phyloP scores from a whole-genome alignment of 2,113 vertebrate genomes.

The Arenaria interpres region DNA sequence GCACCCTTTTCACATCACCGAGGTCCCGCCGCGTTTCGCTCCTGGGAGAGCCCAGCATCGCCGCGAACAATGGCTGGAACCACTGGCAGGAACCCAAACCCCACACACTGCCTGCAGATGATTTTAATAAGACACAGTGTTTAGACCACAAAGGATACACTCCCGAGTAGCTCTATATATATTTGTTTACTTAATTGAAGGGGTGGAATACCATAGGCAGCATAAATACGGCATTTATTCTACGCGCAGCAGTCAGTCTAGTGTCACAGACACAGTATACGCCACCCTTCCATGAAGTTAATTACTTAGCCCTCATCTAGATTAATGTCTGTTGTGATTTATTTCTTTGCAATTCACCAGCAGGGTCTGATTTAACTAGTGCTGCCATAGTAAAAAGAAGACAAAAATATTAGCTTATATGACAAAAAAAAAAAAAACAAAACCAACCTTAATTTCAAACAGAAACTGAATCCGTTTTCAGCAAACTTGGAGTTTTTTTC shows the following conservation, averaged over 20 bases:
- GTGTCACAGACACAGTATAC: conserved; percentile 60
- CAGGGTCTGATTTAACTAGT: conserved; percentile 35
- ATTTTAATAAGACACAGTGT: conserved; percentile 56
- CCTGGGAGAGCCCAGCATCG: conserved; percentile 62
- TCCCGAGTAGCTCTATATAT: conserved; percentile 66
- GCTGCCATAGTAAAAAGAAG: background rate
- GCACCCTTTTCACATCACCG: conserved; percentile 63
- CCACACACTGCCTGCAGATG: conserved; percentile 64
- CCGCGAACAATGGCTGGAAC: conserved; percentile 77
- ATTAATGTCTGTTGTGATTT: conserved; percentile 68
- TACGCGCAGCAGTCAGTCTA: conserved; percentile 55
- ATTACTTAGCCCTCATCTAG: conserved; percentile 59
- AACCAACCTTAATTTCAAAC: background rate
- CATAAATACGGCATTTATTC: conserved; percentile 60
- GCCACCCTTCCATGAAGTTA: conserved; percentile 53
- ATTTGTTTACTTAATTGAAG: conserved; percentile 73
- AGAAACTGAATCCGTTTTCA: background rate
- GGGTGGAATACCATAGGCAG: conserved; percentile 66
- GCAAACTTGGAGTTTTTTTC: background rate
- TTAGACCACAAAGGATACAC: conserved; percentile 66
- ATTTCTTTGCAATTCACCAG: conserved; percentile 40
- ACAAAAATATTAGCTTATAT: conserved; percentile 45
- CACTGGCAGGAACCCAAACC: conserved; percentile 68
- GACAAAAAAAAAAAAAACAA: background rate
- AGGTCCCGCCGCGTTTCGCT: conserved; percentile 67